Base-by-base conservation (phyloP, 53 echinoderm and acorn worm species). In the Holothuria scabra region DNA sequence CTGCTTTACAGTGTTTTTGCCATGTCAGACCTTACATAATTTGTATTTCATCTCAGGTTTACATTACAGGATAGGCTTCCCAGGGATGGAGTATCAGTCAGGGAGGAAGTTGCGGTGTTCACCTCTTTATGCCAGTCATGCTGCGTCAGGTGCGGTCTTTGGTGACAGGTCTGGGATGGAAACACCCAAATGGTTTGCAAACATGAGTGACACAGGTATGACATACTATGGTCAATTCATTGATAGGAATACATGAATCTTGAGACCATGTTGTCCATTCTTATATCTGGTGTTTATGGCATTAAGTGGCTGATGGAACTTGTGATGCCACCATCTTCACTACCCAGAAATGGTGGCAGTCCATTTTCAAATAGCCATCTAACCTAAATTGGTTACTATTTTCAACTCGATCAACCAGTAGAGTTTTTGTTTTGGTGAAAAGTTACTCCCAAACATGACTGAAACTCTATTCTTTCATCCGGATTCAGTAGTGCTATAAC, bases 41-140 rank as follows among this genome's bases (percentile, higher is more conserved):
- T 22, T 65, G 34, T 49, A 16, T 28, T n/a, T 60, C 29, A 64
- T 29, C 22, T 46, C 63, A 93, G 96, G 96, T 56, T 18, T 21
- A 0, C 68, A 76, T 28, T 89, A 86, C 57, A 49, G 60, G 18
- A 65, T 93, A 29, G 65, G 66, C 2, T 93, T 85, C 34, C 92
- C 93, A 19, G 83, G 79, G 21, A 9, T 8, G 3, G 90, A 93
- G 62, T 96, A 48, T 79, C 66, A 83, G 79, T 85, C 89, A 0
- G 99, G 92, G 19, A 84, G 99, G 3, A 92, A 95, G 84, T 76
- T 94, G 56, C 84, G 92, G 13, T 93, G 92, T 60, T 91, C 94
- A 12, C 86, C 99, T 21, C 92, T 99, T 22, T 93, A 93, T 48
- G 66, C 85, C 28, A 86, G 91, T 28, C 91, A 89, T 20, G 72